phyloP scores from a whole-genome alignment of 2,888 invertebrate species.

The Lydus trimaculatus region DNA sequence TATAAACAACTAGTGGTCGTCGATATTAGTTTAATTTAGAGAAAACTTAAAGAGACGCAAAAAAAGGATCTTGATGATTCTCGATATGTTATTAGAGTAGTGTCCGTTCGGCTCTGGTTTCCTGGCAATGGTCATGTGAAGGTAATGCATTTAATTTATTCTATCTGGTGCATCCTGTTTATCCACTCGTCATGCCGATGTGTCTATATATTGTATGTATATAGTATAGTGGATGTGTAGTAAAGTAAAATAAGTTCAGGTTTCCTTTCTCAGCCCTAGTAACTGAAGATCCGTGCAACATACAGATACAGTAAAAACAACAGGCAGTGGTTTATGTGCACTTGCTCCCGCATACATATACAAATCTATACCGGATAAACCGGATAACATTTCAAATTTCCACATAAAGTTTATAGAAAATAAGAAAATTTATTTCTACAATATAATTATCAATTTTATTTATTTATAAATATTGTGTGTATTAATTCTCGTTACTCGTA shows the following conservation, averaged over 20 bases:
- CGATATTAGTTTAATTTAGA: background rate
- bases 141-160: conserved; percentile 28
- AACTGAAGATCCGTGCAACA: conserved; percentile 8
- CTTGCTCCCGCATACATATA: background rate
- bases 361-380: conserved; percentile 2
- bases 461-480: background rate
- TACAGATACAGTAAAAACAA: conserved; percentile 4
- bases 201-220: background rate
- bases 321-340: conserved; percentile 5
- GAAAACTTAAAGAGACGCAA: background rate
- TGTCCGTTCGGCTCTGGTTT: conserved; percentile 8
- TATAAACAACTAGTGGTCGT: background rate
- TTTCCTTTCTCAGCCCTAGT: conserved; percentile 21
- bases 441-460: background rate
- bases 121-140: conserved; percentile 23
- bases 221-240: background rate
- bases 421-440: too few species aligned
- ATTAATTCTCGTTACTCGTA: background rate
- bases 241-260: conserved; percentile 21
- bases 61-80: background rate
- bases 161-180: conserved; percentile 27
- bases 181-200: conserved; percentile 24
- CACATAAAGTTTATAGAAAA: background rate
- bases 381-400: conserved; percentile 7
- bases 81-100: background rate